A percentile compares a stretch with the other conserved stretches of the same genome.
Evolutionary conservation across 2,113 vertebrate species (phyloP).

Genomic region (Neogobius melanostomus): DNA sequence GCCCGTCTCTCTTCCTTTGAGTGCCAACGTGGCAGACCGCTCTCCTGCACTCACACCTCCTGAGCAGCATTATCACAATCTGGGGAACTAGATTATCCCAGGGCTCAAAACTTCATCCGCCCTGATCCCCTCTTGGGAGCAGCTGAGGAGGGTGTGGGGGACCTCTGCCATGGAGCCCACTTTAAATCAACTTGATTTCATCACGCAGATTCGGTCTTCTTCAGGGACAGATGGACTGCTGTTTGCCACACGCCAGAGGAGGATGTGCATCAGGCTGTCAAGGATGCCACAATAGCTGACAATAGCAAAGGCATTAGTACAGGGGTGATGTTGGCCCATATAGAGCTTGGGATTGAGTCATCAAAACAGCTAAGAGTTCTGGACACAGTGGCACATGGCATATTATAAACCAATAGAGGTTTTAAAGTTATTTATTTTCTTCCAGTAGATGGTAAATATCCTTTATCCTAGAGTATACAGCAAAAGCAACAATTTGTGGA

Average conservation of each 20-base stretch:
- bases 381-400: too few species aligned
- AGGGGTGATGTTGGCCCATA: background rate
- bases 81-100: constrained; percentile 73
- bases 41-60: constrained; percentile 58
- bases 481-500: too few species aligned
- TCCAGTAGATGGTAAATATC: too few species aligned
- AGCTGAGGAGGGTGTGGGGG: constrained; percentile 53
- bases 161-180: constrained; percentile 53
- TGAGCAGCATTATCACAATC: constrained; percentile 75
- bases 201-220: constrained; percentile 74
- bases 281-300: constrained; percentile 20
- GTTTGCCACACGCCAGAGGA: constrained; percentile 50
- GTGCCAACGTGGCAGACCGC: constrained; percentile 30
- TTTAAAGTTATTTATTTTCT: too few species aligned
- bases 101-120: constrained; percentile 70
- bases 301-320: background rate
- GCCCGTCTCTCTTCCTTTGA: constrained; percentile 30
- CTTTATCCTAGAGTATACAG: too few species aligned
- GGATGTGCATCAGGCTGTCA: constrained; percentile 15
- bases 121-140: constrained; percentile 63
- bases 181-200: constrained; percentile 59
- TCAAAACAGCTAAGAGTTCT: too few species aligned
- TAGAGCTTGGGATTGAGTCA: too few species aligned
- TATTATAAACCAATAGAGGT: too few species aligned
- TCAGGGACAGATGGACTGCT: constrained; percentile 73